Conservation (phyloP, 2,113 vertebrate genomes). For the Asarcornis scutulata region DNA sequence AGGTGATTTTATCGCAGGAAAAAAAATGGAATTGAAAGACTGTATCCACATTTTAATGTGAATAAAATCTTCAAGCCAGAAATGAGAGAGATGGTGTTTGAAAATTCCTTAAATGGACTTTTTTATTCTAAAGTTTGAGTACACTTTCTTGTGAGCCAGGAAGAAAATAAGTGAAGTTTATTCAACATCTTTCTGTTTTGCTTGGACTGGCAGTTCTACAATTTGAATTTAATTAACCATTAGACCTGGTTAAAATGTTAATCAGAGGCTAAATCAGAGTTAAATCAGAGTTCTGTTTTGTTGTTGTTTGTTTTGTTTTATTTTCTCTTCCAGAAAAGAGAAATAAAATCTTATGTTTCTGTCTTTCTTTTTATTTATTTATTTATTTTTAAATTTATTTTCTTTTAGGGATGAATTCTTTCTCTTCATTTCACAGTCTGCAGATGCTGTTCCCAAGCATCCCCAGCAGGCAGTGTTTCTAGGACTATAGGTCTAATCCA, state of each 20-base stretch:
- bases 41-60: neutral
- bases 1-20: neutral
- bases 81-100: neutral
- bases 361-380: neutral
- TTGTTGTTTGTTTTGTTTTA: neutral
- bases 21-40: neutral
- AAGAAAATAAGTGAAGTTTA: neutral
- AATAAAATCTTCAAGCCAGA: neutral
- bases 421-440: neutral
- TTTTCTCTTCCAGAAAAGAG: neutral
- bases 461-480: neutral
- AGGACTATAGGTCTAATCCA: neutral
- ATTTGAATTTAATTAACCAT: neutral
- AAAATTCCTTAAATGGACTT: neutral
- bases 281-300: neutral
- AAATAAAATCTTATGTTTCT: neutral
- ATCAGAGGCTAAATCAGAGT: neutral
- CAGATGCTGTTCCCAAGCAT: neutral
- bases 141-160: rapidly evolving
- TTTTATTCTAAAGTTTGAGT: neutral
- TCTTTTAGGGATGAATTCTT: neutral
- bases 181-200: neutral
- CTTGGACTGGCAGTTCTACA: neutral
- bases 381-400: neutral
- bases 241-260: neutral